phyloP scores from a whole-genome alignment of 2,113 vertebrate species.

The Syngnathus scovelli region DNA sequence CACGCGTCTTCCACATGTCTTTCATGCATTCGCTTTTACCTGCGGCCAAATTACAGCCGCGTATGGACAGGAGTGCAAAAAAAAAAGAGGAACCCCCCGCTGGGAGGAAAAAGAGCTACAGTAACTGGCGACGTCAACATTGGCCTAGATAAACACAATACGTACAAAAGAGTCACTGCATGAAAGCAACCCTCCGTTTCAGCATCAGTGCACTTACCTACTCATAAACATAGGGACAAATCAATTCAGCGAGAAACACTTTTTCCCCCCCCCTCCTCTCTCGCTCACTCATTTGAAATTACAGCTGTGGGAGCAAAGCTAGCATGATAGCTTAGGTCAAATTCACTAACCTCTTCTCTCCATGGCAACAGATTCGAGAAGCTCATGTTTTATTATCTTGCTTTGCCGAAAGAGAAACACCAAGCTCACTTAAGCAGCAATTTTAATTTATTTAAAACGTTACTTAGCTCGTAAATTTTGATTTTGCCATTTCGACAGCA shows the following conservation, averaged over 20 bases:
- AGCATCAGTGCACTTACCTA: slow-evolving; percentile 71
- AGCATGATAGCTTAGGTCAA: slow-evolving; percentile 72
- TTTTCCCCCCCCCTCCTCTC: slow-evolving; percentile 55
- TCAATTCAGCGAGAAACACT: slow-evolving; percentile 67
- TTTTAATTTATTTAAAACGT: not conserved
- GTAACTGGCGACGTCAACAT: slow-evolving; percentile 66
- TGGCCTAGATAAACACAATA: slow-evolving; percentile 74
- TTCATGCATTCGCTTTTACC: slow-evolving; percentile 50
- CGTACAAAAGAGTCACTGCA: slow-evolving; percentile 67
- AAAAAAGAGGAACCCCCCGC: slow-evolving; percentile 57
- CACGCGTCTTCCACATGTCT: slow-evolving; percentile 52
- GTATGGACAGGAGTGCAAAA: slow-evolving; percentile 40
- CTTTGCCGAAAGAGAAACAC: not conserved
- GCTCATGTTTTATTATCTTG: not conserved
- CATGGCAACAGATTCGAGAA: slow-evolving; percentile 63
- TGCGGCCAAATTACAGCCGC: slow-evolving; percentile 33
- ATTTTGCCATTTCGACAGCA: not conserved
- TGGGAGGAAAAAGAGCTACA: slow-evolving; percentile 66
- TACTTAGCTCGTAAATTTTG: not conserved
- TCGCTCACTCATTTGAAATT: slow-evolving; percentile 67
- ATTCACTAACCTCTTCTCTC: slow-evolving; percentile 68
- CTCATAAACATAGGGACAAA: slow-evolving; percentile 73
- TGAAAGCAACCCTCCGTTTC: slow-evolving; percentile 72
- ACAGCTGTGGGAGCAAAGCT: slow-evolving; percentile 63
- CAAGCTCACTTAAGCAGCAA: not conserved